These are phyloP conservation scores for Pandemis corylana DNA, from an alignment of 2,888 invertebrate species.

Conservation along the genomic window DNA sequence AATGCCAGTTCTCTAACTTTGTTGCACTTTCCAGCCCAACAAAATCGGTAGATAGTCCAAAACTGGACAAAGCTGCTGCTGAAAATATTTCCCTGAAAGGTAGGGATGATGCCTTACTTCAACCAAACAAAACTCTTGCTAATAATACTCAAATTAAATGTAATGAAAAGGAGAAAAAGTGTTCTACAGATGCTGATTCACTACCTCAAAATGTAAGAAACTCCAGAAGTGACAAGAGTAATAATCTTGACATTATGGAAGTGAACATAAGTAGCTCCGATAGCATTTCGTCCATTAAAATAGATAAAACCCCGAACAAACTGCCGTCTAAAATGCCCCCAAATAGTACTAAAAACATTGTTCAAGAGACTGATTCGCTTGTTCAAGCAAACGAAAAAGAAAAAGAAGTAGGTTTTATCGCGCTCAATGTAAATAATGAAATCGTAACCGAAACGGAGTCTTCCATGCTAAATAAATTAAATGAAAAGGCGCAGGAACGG, in stretches of 20 bases:
- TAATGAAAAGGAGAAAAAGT: slow-evolving; percentile 48
- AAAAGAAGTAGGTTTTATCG: slow-evolving; percentile 7
- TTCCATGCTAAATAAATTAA: slow-evolving; percentile 9
- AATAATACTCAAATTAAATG: slow-evolving; percentile 40
- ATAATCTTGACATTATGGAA: slow-evolving; percentile 46
- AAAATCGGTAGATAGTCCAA: not conserved
- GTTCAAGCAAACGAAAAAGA: slow-evolving; percentile 16
- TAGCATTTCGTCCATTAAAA: slow-evolving; percentile 19
- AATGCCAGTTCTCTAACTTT: not conserved
- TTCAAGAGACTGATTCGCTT: not conserved
- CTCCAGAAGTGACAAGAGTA: slow-evolving; percentile 60
- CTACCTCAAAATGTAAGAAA: slow-evolving; percentile 57
- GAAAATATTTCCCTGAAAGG: slow-evolving; percentile 40
- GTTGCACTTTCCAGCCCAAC: not conserved
- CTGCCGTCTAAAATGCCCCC: slow-evolving; percentile 4
- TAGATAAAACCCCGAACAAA: not conserved
- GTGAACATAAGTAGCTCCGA: slow-evolving; percentile 8
- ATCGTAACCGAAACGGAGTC: slow-evolving; percentile 10
- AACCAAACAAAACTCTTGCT: slow-evolving; percentile 18
- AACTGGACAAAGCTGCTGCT: not conserved
- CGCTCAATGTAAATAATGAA: slow-evolving; percentile 4
- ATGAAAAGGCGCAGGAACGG: slow-evolving; percentile 12
- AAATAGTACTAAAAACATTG: not conserved
- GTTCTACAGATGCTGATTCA: slow-evolving; percentile 50
- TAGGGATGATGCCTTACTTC: slow-evolving; percentile 12